A percentile compares a stretch with the other conserved stretches of the same genome.
Conservation (phyloP, 2,888 invertebrate genomes). For the Eilema griseolum region DNA sequence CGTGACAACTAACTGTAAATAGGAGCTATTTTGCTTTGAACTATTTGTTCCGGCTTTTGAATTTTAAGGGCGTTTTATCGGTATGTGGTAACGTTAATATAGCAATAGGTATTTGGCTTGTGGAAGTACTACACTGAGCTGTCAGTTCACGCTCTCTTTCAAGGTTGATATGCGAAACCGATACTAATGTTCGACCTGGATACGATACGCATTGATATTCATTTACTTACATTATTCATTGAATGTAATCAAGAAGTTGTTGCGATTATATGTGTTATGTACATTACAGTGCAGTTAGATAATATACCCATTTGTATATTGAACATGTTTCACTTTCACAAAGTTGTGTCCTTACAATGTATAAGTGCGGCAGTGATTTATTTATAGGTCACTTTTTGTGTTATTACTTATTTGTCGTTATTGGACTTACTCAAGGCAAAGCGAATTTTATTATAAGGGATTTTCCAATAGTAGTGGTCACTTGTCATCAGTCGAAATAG, state of each 20-base stretch:
- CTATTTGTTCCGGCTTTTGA: conserved; percentile 79
- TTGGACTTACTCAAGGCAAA: conserved; percentile 30
- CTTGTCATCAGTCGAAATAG: neutral
- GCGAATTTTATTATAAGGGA: neutral
- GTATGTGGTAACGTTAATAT: conserved; percentile 65
- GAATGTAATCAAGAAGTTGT: conserved; percentile 52
- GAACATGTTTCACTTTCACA: conserved; percentile 58
- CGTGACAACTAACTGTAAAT: conserved; percentile 71
- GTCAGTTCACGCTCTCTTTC: conserved; percentile 69
- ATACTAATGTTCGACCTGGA: conserved; percentile 71
- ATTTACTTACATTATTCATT: conserved; percentile 56
- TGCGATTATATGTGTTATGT: conserved; percentile 27
- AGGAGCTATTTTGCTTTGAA: conserved; percentile 56
- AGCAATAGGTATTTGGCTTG: conserved; percentile 46
- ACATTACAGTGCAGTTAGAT: conserved; percentile 37
- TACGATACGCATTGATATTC: conserved; percentile 56
- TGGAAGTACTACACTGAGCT: conserved; percentile 64
- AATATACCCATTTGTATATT: conserved; percentile 57
- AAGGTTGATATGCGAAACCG: conserved; percentile 76
- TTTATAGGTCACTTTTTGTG: conserved; percentile 41
- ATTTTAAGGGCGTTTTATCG: conserved; percentile 72
- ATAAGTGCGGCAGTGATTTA: conserved; percentile 36
- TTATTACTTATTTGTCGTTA: conserved; percentile 23
- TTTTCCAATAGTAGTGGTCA: neutral
- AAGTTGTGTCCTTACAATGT: conserved; percentile 56